phyloP scores from a whole-genome alignment of 2,888 invertebrate genomes.

The Anticlea derivata region DNA sequence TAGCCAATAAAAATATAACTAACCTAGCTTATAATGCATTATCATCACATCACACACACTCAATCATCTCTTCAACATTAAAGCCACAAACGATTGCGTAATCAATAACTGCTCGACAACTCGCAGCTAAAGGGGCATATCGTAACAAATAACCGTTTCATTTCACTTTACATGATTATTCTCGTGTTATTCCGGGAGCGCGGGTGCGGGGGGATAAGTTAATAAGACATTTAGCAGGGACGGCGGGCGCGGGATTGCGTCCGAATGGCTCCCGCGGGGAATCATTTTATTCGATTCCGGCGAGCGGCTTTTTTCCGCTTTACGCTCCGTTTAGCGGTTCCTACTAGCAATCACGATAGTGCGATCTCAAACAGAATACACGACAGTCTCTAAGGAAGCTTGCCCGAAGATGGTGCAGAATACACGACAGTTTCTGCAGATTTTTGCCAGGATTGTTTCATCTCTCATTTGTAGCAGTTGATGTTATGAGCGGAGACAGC shows the following conservation, averaged over 20 bases:
- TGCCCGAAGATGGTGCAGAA: constrained; percentile 30
- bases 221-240: constrained; percentile 84
- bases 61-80: constrained; percentile 35
- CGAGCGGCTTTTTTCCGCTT: constrained; percentile 80
- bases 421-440: constrained; percentile 14
- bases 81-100: constrained; percentile 65
- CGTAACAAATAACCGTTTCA: constrained; percentile 84
- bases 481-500: constrained; percentile 60
- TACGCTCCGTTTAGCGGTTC: constrained; percentile 81
- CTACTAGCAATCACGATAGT: constrained; percentile 66
- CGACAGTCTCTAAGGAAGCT: constrained; percentile 14
- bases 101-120: constrained; percentile 66
- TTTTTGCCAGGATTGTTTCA: constrained; percentile 30
- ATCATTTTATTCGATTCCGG: constrained; percentile 89
- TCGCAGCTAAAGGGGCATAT: constrained; percentile 75
- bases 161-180: constrained; percentile 84
- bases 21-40: constrained; percentile 10
- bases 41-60: constrained; percentile 26
- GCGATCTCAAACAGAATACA: constrained; percentile 42
- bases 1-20: too few species aligned
- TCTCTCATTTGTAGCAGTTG: constrained; percentile 54
- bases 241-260: constrained; percentile 85
- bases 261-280: constrained; percentile 89
- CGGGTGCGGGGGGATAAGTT: constrained; percentile 72
- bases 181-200: constrained; percentile 68